Conservation (phyloP, 2,113 vertebrate species). For the Proteles cristata region DNA sequence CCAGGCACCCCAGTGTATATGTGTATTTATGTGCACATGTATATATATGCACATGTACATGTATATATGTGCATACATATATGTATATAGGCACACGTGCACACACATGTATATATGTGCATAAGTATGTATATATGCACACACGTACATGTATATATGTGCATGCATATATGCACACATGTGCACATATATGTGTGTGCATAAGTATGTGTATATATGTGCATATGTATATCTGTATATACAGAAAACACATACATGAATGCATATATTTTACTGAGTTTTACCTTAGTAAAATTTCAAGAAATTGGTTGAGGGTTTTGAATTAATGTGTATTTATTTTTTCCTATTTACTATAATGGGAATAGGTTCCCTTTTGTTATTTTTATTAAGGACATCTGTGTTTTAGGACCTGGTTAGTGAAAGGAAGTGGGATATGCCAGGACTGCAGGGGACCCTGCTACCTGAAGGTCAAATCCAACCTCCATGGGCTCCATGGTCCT, state of each 20-base stretch:
- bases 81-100: too few relatives aligned
- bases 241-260: neutral
- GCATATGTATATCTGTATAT: neutral
- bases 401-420: constrained; percentile 18
- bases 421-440: constrained; percentile 21
- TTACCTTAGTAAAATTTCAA: constrained; percentile 31
- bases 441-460: neutral
- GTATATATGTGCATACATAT: too few relatives aligned
- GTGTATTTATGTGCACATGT: too few relatives aligned
- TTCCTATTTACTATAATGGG: neutral
- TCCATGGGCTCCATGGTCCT: neutral
- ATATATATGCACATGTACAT: too few relatives aligned
- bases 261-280: neutral
- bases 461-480: neutral
- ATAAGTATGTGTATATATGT: too few relatives aligned
- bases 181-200: too few relatives aligned
- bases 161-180: neutral
- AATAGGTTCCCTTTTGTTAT: constrained; percentile 21
- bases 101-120: too few relatives aligned
- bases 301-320: constrained; percentile 39
- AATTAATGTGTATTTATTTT: constrained; percentile 16
- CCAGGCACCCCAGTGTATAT: too few relatives aligned
- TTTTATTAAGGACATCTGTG: constrained; percentile 50
- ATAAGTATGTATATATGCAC: too few relatives aligned
- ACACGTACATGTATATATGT: too few relatives aligned